phyloP scores from a whole-genome alignment of 1,140 invertebrate species.

The Sminthurinus signatus region DNA sequence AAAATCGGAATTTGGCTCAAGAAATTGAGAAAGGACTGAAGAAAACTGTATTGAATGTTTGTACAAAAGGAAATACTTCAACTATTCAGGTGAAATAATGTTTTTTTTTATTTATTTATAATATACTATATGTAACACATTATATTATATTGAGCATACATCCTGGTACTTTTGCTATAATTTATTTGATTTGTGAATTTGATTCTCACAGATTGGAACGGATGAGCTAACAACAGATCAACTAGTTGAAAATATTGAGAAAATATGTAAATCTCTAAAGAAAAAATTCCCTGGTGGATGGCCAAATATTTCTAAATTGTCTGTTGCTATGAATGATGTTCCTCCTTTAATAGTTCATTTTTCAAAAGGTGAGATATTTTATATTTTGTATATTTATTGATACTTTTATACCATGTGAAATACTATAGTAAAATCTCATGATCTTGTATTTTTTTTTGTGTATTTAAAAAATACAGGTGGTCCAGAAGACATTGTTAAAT shows the following conservation, averaged over 20 bases:
- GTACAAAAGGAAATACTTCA: conserved; percentile 20
- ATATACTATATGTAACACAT: not conserved
- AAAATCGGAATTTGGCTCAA: conserved; percentile 8
- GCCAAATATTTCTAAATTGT: conserved; percentile 31
- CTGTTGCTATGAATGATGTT: not conserved
- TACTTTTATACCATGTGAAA: too few relatives aligned
- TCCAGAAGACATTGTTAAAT: not conserved
- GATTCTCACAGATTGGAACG: conserved; percentile 31
- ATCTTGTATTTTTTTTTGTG: not conserved
- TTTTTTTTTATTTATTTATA: not conserved
- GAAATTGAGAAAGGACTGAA: conserved; percentile 23
- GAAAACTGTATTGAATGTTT: conserved; percentile 34
- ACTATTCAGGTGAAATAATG: not conserved
- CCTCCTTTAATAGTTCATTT: not conserved
- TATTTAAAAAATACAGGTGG: conserved; percentile 1
- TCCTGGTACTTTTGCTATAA: not conserved
- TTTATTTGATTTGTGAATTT: too few relatives aligned
- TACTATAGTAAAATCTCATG: not conserved
- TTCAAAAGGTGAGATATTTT: not conserved
- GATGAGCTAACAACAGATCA: conserved; percentile 24
- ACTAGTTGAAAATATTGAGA: conserved; percentile 27
- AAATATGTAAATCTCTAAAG: conserved; percentile 16
- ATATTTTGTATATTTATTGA: not conserved
- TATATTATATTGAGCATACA: not conserved
- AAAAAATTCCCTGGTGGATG: conserved; percentile 34